phyloP scores from a whole-genome alignment of 2,888 invertebrate genomes.

The Macrostomum cliftonense region DNA sequence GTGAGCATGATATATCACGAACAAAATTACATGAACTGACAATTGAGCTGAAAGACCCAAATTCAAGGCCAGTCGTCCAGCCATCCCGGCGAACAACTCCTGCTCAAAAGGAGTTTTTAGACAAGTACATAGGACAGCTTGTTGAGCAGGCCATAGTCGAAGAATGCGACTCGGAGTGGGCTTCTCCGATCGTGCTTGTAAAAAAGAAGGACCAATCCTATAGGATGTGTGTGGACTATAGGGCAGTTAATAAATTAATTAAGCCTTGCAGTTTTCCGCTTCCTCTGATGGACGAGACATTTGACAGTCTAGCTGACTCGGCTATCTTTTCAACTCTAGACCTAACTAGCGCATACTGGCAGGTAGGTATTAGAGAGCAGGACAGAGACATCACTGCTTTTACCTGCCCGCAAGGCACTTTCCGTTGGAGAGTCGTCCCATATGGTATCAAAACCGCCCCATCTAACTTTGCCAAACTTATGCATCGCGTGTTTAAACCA shows the following conservation, averaged over 20 bases:
- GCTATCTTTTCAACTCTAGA: not conserved
- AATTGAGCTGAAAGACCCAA: too few species aligned
- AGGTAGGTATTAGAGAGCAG: not conserved
- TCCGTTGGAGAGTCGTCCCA: not conserved
- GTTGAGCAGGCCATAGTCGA: not conserved
- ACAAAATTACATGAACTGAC: too few species aligned
- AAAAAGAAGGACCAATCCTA: constrained; percentile 6
- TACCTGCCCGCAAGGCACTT: not conserved
- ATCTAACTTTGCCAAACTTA: not conserved
- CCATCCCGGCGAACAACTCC: too few species aligned
- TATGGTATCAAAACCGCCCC: constrained; percentile 5
- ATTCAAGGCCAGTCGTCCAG: too few species aligned
- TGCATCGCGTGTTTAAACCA: not conserved
- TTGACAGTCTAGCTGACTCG: constrained; percentile 1
- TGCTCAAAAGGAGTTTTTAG: too few species aligned
- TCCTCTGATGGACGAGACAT: not conserved
- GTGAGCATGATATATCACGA: too few species aligned
- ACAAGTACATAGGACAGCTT: not conserved
- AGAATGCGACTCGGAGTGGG: constrained; percentile 1
- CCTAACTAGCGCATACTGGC: constrained; percentile 1
- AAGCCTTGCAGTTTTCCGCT: constrained; percentile 1
- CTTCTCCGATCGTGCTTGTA: not conserved
- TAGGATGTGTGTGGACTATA: constrained; percentile 2
- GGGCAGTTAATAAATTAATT: constrained; percentile 1
- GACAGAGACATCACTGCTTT: constrained; percentile 5